These are phyloP conservation scores for Brachionus calyciflorus DNA, from an alignment of 1,140 invertebrate genomes.

Conservation along the genomic window DNA sequence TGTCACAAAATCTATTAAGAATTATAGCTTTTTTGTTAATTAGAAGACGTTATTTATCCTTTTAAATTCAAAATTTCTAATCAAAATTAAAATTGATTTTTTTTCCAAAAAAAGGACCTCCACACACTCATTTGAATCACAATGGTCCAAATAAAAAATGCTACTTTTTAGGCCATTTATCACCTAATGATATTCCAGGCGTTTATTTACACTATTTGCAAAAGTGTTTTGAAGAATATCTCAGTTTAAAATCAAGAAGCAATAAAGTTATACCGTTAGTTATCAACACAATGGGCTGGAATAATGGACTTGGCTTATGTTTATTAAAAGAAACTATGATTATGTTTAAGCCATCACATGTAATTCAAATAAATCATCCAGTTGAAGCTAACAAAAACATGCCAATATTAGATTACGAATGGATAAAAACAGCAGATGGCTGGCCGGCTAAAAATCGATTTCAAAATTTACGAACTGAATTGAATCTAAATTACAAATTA, in stretches of 20 bases:
- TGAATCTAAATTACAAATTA: not conserved
- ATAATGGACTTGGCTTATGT: constrained; percentile 29
- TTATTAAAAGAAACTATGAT: constrained; percentile 26
- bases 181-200: constrained; percentile 18
- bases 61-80: too few species aligned
- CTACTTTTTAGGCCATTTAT: constrained; percentile 28
- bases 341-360: constrained; percentile 31
- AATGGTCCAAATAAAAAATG: constrained; percentile 7
- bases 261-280: not conserved
- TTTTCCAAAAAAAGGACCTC: not conserved
- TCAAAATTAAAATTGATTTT: not conserved
- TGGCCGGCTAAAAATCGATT: constrained; percentile 16
- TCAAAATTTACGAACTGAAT: not conserved
- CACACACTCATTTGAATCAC: constrained; percentile 36
- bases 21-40: too few species aligned
- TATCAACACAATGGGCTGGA: constrained; percentile 47
- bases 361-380: constrained; percentile 45
- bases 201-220: constrained; percentile 22
- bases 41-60: too few species aligned
- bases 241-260: not conserved
- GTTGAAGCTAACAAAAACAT: constrained; percentile 44
- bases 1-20: too few species aligned
- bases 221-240: constrained; percentile 4
- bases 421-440: constrained; percentile 8
- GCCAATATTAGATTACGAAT: not conserved